Evolutionary conservation across 2,888 invertebrate genomes (phyloP), one percentile per base, ranked within the genome.

Genomic region (Lasioglossum zephyrum): DNA sequence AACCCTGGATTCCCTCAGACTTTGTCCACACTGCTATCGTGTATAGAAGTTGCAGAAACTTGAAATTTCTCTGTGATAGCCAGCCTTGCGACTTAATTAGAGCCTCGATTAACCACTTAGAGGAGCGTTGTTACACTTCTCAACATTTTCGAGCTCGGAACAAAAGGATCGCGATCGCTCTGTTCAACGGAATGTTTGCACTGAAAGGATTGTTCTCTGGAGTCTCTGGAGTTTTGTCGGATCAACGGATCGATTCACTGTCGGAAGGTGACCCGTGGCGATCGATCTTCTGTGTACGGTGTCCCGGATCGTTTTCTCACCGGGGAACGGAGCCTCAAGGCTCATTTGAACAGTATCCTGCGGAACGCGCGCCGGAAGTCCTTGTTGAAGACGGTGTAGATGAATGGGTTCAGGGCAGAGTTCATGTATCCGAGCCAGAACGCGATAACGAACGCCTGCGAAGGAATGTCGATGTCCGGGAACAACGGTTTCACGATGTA

Each of bases 361-460:
- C 99, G 97, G 95, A 99, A 99, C 87, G 99, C 99, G 93, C 98
- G 97, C 91, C 99, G 97, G 96, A 99, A 99, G 96, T 99, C 99
- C 96, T 99, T 98, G 96, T 99, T 99, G 96, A 99, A 99, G 94
- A 99, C 98, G 84, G 99, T 99, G 95, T 99, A 99, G 93, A 99
- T 99, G 93, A 98, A 98, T 86, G 99, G 99, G 95, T 99, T 99
- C 79, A 99, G 96, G 76, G 99, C 99, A 83, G 99, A 99, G 95
- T 99, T 99, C 97, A 98, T 98, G 95, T 99, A 99, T 69, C 99
- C 99, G 89, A 99, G 96, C 99, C 99, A 99, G 96, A 99, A 99
- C 60, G 98, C 99, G 90, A 98, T 97, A 82, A 98, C 98, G 94
- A 99, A 99, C 72, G 98, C 98, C 92, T 97, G 97, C 22, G 96